Base-by-base conservation (phyloP, 2,797 vertebrate genomes). In the Hydrocynus forskahlii region DNA sequence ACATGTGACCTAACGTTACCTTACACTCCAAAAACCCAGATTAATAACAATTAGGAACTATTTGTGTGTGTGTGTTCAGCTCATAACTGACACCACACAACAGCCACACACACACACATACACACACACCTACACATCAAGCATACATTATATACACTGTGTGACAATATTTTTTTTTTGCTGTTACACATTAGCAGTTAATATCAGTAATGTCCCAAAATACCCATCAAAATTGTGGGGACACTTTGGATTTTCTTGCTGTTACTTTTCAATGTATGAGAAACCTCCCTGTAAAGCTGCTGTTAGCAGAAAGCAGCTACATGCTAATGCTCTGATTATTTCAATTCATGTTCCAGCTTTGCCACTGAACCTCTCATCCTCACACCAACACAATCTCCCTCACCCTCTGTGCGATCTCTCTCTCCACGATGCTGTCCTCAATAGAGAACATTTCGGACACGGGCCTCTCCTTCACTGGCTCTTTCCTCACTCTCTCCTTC, bases 401-500 rank as follows among this genome's bases (percentile, higher is more conserved):
- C 88, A 99, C 98, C 94, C 96, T 95, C 86, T 97, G 96, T 88
- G 96, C 96, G 77, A 98, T 96, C 89, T 99, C 97, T 87, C 97
- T 92, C 89, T 99, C 98, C 91, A 99, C 96, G 4, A 99, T 99
- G 92, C 96, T 98, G 90, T 99, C 98, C 81, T 99, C 96, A 10
- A 97, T 92, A 76, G 97, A 97, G 88, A 98, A 99, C 96, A 99
- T 97, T 90, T 99, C 98, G 0, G 98, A 99, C 78, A 99, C 98
- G 0, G 98, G 98, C 75, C 98, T 95, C 92, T 99, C 98, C 90
- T 96, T 98, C 67, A 98, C 95, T 0, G 97, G 97, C 66, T 98
- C 98, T 81, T 97, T 99, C 87, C 95, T 96, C 87, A 97, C 96
- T 54, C 98, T 88, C 89, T 99, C 98, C 91, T 99, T 99, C 80